Evolutionary conservation across 2,888 invertebrate species (phyloP), one percentile per base, ranked within the genome.

Genomic region (Himalopsyche anomala): DNA sequence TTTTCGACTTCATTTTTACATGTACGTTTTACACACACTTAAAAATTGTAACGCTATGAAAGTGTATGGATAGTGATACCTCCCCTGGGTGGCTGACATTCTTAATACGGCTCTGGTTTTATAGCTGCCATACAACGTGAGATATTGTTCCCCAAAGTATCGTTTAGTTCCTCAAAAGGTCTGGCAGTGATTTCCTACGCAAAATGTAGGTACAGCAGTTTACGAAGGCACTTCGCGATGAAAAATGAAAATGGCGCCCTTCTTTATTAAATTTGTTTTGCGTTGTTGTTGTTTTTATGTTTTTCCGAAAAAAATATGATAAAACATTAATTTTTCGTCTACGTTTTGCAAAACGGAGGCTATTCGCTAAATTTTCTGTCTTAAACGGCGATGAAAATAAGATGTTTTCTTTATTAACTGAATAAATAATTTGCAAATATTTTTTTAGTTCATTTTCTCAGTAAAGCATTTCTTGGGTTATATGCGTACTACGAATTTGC

Each of bases 71-170:
- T 51, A 51, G 51, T 51, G 51, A 74, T 36, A 74, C 36, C 36
- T 15, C 74, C 38, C 74, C 2, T 15, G 74, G 74, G 74, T 38
- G 36, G 74, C 28, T 36, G 74, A 36, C 28, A 36, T 74, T 74
- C 74, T 74, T 15, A 74, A 74, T 74, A 36, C 74, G 36, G 74
- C 74, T 74, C 74, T 74, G 74, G 36, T 83, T 85, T 85, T 85
- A 85, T 83, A 55, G 85, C 85, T 82, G 36, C 79, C 87, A 87
- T 85, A 87, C 85, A 85, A 85, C 81, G 85, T 85, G 87, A 87
- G 81, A 85, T 85, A 87, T 83, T 69, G 87, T 85, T 87, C 87
- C 87, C 87, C 51, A 81, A 74, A 74, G 74, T 74, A 74, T 74
- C 74, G 74, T 74, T 74, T 36, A 74, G 74, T 74, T 74, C 74